phyloP scores from a whole-genome alignment of 2,113 vertebrate genomes.

The Percina caprodes region DNA sequence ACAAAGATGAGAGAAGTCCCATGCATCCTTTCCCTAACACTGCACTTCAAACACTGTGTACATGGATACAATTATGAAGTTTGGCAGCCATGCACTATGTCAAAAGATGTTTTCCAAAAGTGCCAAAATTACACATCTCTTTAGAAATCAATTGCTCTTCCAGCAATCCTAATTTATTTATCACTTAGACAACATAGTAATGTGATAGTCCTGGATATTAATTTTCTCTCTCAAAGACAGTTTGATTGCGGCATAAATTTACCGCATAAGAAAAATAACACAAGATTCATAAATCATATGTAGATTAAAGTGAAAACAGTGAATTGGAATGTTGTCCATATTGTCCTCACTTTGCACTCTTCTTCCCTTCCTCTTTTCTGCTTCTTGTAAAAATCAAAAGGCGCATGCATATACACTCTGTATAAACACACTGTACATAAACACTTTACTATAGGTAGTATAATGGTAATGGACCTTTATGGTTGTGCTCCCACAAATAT shows the following conservation, averaged over 20 bases:
- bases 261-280: conserved; percentile 12
- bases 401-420: background rate
- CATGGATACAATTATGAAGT: background rate
- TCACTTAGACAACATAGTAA: background rate
- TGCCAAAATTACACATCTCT: conserved; percentile 33
- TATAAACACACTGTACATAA: background rate
- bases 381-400: background rate
- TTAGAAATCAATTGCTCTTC: conserved; percentile 21
- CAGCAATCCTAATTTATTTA: conserved; percentile 23
- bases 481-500: conserved; percentile 2
- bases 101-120: background rate
- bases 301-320: conserved; percentile 20
- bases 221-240: conserved; percentile 8
- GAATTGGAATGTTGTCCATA: conserved; percentile 21
- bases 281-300: conserved; percentile 22
- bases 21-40: background rate
- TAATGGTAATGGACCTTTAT: background rate
- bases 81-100: background rate
- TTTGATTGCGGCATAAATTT: conserved; percentile 28
- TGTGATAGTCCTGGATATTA: background rate
- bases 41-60: background rate
- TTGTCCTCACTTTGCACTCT: background rate
- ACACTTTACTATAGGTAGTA: background rate
- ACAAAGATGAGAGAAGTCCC: background rate
- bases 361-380: background rate